Evolutionary conservation across 2,113 vertebrate genomes (phyloP), one percentile per base, ranked within the genome.

Genomic region (Bubo blakistoni): DNA sequence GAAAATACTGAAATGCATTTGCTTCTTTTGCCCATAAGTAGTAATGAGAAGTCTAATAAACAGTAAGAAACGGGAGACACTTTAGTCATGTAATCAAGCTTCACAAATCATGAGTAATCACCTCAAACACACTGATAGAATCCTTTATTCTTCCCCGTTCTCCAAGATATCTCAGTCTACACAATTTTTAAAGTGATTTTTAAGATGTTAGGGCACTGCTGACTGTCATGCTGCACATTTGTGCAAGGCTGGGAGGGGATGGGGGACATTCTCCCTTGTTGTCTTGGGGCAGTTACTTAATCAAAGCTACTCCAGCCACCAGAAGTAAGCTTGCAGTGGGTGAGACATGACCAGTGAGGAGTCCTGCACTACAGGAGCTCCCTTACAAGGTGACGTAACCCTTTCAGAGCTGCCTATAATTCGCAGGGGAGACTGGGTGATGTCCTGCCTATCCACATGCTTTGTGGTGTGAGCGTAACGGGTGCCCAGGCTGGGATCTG

Each of bases 401-500:
- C 61, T 26, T 34, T 7, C 34, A 11, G 67, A 52, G 55, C 25
- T 77, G 59, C 21, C 34, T 27, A 30, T 16, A 36, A 14, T 16
- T 38, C 0, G 0, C 42, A 27, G 72, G 49, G 54, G 18, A 36
- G 42, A 5, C 16, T 2, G 0, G 1, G 19, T 9, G 16, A 14
- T 16, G 10, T 55, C 27, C 72, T 81, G 62, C 27, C 32, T 25
- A 0, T 8, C 16, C 52, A 1, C 3, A 6, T 30, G 29, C 65
- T 69, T 51, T 6, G 27, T 7, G 20, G 11, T 26, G 13, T 13
- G 7, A 22, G 7, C 5, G 11, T 5, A 24, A 1, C 14, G 4
- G 49, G 16, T 42, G 54, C 74, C 47, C 27, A 3, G 40, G 26
- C 30, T 83, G 82, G 62, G 21, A 7, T 40, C 16, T 30, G 2